Base-by-base conservation (phyloP, 2,888 invertebrate genomes). In the Ennomos fuscantarius region DNA sequence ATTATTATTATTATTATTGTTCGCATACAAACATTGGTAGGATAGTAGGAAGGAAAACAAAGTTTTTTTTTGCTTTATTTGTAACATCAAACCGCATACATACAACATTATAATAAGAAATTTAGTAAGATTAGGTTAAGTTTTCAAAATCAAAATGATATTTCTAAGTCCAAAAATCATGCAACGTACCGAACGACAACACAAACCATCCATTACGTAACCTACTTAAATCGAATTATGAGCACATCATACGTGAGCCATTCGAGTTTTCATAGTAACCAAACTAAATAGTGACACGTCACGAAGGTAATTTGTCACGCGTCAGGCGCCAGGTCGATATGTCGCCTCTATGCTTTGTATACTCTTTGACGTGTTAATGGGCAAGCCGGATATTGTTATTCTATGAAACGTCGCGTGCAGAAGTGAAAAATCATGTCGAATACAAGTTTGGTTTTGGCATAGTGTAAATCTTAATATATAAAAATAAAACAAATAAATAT, bases 251-350 rank as follows among this genome's bases (percentile, higher is more conserved):
- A 33, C 12, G 32, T 31, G n/a, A 49, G 45, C n/a, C 9, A 9
- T 32, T 34, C 32, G 42, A 48, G 41, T 49, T 55, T 46, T 36
- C 57, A 35, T 41, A 43, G 42, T 58, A 56, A 32, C n/a, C 31
- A 8, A n/a, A 24, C 11, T 37, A 49, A 55, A 55, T 50, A 41
- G 56, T 15, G 41, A 10, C 35, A 39, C 35, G 42, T 43, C 60
- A 63, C 63, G 63, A 54, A 63, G 53, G 61, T 40, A 54, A 63
- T 63, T 45, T 50, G 44, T 61, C 61, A 59, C 47, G 49, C 51
- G 8, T 34, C 8, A 11, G 13, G 36, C 35, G 24, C 9, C 39
- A n/a, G 47, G 40, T 57, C 57, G 58, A 49, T 60, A 52, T 41
- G 50, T 55, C 47, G 12, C 50, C 46, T 43, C 46, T 41, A 24